Evolutionary conservation across 2,113 vertebrate genomes (phyloP).

Genomic region (Anguilla rostrata): DNA sequence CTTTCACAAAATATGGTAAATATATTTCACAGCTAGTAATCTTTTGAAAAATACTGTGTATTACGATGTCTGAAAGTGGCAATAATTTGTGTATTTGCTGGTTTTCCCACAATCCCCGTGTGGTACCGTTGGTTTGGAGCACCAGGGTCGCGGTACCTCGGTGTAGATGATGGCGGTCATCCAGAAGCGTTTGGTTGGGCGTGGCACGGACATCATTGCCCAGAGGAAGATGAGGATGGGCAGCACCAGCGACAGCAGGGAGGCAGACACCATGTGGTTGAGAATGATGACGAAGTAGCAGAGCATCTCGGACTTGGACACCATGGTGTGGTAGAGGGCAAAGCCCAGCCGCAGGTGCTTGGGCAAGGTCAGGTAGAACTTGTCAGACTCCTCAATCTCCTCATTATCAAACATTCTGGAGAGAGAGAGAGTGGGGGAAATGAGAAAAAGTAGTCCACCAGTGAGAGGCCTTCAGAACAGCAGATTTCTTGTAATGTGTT

Average conservation of each 20-base stretch:
- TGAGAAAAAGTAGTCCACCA: not conserved
- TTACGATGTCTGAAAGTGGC: not conserved
- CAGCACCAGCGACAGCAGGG: conserved; percentile 62
- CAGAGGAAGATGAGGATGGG: conserved; percentile 70
- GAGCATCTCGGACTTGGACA: conserved; percentile 69
- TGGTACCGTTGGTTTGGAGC: too few species aligned
- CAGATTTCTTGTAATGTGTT: too few species aligned
- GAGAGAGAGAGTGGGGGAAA: not conserved
- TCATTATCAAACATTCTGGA: conserved; percentile 60
- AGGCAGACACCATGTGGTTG: conserved; percentile 71
- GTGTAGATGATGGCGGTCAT: conserved; percentile 76
- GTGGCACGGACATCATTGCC: conserved; percentile 73
- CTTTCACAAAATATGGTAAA: too few species aligned
- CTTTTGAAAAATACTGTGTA: too few species aligned
- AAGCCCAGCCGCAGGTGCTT: conserved; percentile 61
- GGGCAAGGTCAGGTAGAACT: conserved; percentile 56
- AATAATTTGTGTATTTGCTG: not conserved
- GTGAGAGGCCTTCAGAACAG: too few species aligned
- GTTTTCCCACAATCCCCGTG: too few species aligned
- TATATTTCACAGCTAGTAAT: too few species aligned
- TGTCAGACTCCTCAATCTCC: conserved; percentile 64
- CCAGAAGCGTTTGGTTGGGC: conserved; percentile 73
- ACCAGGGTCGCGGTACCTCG: conserved; percentile 54
- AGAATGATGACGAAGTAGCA: conserved; percentile 70
- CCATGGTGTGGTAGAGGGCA: conserved; percentile 59